phyloP scores from a whole-genome alignment of 2,113 vertebrate species.

The Sorex fumeus region DNA sequence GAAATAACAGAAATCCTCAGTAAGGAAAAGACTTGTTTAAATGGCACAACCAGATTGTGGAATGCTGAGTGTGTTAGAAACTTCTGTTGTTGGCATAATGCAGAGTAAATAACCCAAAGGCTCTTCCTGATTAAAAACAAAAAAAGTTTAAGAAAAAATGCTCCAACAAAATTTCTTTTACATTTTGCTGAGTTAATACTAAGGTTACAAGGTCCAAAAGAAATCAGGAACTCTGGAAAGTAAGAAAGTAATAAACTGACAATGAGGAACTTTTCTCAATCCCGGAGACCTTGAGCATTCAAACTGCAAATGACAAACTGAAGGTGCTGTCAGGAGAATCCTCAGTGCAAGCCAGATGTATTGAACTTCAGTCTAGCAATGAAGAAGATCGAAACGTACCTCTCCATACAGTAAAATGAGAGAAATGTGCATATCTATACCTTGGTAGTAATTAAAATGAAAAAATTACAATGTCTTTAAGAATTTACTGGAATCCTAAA shows the following conservation, averaged over 20 bases:
- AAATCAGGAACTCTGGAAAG: conserved; percentile 34
- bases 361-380: not conserved
- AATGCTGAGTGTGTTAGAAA: conserved; percentile 7
- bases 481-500: not conserved
- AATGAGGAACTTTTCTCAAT: not conserved
- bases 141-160: not conserved
- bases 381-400: not conserved
- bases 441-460: not conserved
- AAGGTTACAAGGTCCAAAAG: conserved; percentile 14
- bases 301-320: not conserved
- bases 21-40: conserved; percentile 30
- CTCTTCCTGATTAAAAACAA: conserved; percentile 18
- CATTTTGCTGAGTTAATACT: conserved; percentile 32
- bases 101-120: not conserved
- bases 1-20: conserved; percentile 8
- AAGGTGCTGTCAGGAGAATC: not conserved
- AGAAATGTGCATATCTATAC: conserved; percentile 5
- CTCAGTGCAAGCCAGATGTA: not conserved
- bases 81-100: not conserved
- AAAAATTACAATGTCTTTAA: too few relatives aligned
- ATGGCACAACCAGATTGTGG: not conserved
- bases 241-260: not conserved
- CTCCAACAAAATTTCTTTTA: not conserved
- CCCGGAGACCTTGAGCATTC: conserved; percentile 5
- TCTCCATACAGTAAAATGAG: not conserved